Evolutionary conservation across 2,797 vertebrate species (phyloP).

Genomic region (Phataginus tricuspis): DNA sequence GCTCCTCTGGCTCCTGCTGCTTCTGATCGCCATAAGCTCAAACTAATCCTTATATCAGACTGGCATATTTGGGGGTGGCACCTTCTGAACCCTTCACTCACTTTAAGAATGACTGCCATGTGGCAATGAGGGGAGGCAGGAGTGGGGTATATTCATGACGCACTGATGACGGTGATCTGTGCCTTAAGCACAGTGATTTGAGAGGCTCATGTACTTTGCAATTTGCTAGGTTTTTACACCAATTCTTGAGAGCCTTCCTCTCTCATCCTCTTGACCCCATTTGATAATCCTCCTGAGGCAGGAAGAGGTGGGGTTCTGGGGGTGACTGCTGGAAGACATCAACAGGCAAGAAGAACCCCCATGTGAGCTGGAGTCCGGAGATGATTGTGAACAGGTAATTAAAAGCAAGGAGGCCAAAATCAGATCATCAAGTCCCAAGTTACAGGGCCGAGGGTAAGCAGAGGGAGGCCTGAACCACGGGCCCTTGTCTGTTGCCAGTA

Average conservation of each 20-base stretch:
- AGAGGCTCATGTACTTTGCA: neutral
- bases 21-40: neutral
- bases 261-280: neutral
- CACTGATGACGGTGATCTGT: neutral
- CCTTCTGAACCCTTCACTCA: neutral
- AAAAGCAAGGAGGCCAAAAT: neutral
- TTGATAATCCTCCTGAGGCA: neutral
- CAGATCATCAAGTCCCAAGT: neutral
- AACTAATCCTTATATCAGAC: neutral
- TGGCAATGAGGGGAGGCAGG: accelerated
- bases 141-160: neutral
- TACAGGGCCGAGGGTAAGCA: neutral
- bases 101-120: neutral
- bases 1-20: neutral
- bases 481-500: neutral
- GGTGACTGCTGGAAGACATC: neutral
- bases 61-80: neutral
- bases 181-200: neutral
- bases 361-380: neutral
- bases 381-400: neutral
- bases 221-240: neutral
- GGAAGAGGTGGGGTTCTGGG: neutral
- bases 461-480: neutral
- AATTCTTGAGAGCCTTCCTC: neutral
- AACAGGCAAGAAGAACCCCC: neutral